A percentile compares a stretch with the other conserved stretches of the same genome.
These are phyloP conservation scores for Ciconia boyciana DNA, from an alignment of 2,113 vertebrate genomes.

Conservation along the genomic window DNA sequence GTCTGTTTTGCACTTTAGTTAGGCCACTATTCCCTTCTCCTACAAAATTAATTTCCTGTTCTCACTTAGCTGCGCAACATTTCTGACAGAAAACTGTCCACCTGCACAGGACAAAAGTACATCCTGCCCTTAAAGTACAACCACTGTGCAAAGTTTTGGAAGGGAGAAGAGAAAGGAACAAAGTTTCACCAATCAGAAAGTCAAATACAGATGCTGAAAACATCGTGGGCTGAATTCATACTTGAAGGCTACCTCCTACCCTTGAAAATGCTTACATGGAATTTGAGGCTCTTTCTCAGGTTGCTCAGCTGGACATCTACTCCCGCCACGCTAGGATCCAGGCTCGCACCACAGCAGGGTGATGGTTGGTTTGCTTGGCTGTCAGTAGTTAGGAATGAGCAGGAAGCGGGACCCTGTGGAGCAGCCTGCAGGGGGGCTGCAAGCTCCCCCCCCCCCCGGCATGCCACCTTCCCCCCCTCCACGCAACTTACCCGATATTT, in stretches of 20 bases:
- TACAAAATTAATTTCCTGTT: not conserved
- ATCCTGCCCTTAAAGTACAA: not conserved
- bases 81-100: not conserved
- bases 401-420: not conserved
- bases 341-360: not conserved
- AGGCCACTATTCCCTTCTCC: not conserved
- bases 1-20: not conserved
- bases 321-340: not conserved
- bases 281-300: not conserved
- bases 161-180: not conserved
- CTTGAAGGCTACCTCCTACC: not conserved
- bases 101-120: not conserved
- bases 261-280: not conserved
- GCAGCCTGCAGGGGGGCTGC: not conserved
- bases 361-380: not conserved
- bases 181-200: not conserved
- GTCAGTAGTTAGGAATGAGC: not conserved
- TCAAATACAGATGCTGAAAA: not conserved
- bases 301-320: not conserved
- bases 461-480: not conserved
- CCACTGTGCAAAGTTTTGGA: not conserved
- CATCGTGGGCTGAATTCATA: not conserved
- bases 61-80: not conserved
- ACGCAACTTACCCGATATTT: conserved; percentile 80
- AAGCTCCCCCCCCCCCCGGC: not conserved